Conservation (phyloP, 2,797 vertebrate species). For the Selene dorsalis region DNA sequence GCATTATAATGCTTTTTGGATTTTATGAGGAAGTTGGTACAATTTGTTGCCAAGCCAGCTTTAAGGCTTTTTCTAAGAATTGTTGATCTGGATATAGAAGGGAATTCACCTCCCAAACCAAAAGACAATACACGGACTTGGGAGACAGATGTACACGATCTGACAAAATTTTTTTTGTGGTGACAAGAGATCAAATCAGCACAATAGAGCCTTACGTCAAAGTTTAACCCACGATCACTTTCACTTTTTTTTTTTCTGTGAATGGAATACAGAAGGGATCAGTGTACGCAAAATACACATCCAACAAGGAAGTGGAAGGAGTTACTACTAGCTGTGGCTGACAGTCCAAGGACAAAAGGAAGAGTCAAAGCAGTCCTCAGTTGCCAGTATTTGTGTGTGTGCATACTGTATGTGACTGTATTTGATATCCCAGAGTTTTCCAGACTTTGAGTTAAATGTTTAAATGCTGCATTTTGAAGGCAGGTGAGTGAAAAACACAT, state of each 20-base stretch:
- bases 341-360: neutral
- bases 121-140: conserved; percentile 64
- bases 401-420: no score
- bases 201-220: conserved; percentile 38
- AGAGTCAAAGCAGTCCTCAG: neutral
- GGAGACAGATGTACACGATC: conserved; percentile 45
- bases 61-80: conserved; percentile 8
- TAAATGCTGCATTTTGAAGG: neutral
- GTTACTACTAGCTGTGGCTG: neutral
- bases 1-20: neutral
- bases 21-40: conserved; percentile 25
- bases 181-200: conserved; percentile 28
- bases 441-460: no score
- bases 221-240: conserved; percentile 4
- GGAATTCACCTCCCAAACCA: conserved; percentile 21
- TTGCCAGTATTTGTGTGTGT: neutral
- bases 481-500: neutral
- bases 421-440: neutral
- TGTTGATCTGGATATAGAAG: conserved; percentile 24
- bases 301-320: conserved; percentile 3
- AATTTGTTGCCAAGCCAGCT: conserved; percentile 22
- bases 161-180: conserved; percentile 28
- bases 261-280: neutral
- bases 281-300: neutral
- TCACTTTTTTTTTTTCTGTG: conserved; percentile 26